Evolutionary conservation across 2,113 vertebrate species (phyloP).

Genomic region (Carlito syrichta): DNA sequence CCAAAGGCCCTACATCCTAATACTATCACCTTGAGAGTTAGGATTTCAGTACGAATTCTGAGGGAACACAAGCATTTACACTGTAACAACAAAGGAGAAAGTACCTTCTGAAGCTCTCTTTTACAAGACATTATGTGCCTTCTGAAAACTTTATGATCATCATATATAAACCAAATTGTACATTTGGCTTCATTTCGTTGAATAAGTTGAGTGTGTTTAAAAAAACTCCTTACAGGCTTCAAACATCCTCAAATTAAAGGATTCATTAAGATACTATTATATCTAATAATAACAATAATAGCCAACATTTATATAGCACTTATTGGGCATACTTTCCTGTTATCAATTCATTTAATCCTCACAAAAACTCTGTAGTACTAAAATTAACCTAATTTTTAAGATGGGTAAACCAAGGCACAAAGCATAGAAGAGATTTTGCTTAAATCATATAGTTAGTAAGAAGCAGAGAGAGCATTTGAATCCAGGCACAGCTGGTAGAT

Average conservation of each 20-base stretch:
- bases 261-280: not conserved
- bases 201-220: not conserved
- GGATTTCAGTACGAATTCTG: not conserved
- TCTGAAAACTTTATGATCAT: not conserved
- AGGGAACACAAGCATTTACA: not conserved
- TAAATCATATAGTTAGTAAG: not conserved
- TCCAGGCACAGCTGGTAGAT: not conserved
- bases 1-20: not conserved
- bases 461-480: not conserved
- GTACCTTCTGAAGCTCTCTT: not conserved
- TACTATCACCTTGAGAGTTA: not conserved
- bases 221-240: not conserved
- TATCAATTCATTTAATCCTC: not conserved
- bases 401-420: not conserved
- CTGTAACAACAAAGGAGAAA: fast-evolving
- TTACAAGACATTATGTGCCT: not conserved
- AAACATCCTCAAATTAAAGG: not conserved
- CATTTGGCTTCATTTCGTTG: not conserved
- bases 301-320: not conserved
- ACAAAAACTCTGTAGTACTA: not conserved
- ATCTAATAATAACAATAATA: not conserved
- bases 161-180: not conserved
- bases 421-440: not conserved
- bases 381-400: not conserved
- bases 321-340: not conserved